These are phyloP conservation scores for Rugalucina vietnamica DNA, from an alignment of 2,888 invertebrate genomes.

Conservation along the genomic window DNA sequence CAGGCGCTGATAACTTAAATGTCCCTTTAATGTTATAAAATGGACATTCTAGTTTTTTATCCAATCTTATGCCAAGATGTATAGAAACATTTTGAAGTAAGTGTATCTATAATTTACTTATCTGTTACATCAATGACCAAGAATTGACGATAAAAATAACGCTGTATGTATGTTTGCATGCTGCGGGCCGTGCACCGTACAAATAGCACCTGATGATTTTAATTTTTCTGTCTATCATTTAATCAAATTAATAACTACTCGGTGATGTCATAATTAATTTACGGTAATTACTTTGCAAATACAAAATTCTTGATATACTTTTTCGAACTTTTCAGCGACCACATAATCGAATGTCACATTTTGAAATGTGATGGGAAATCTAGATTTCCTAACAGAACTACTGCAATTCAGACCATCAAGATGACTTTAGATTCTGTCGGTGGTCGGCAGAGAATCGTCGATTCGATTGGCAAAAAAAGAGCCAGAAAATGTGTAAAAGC, in stretches of 20 bases:
- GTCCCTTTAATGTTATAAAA: not conserved
- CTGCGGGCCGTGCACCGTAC: not conserved
- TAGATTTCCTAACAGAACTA: not conserved
- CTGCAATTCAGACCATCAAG: not conserved
- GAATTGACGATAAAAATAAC: not conserved
- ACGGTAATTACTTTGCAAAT: not conserved
- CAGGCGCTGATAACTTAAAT: not conserved
- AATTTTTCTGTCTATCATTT: not conserved
- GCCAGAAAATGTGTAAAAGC: not conserved
- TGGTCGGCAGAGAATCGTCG: not conserved
- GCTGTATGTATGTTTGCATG: not conserved
- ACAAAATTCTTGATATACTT: not conserved
- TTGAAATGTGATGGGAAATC: not conserved
- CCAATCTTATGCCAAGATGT: not conserved
- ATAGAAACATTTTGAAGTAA: not conserved
- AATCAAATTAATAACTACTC: too few relatives aligned
- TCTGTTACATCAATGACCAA: not conserved
- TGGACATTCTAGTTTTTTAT: not conserved
- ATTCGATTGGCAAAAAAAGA: not conserved
- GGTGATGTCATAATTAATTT: not conserved
- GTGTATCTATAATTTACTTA: not conserved
- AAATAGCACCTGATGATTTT: not conserved
- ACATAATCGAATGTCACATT: not conserved
- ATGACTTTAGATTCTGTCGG: not conserved
- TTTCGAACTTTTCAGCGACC: not conserved